Conservation (phyloP, 1,140 invertebrate genomes). For the Magallana gigas region DNA sequence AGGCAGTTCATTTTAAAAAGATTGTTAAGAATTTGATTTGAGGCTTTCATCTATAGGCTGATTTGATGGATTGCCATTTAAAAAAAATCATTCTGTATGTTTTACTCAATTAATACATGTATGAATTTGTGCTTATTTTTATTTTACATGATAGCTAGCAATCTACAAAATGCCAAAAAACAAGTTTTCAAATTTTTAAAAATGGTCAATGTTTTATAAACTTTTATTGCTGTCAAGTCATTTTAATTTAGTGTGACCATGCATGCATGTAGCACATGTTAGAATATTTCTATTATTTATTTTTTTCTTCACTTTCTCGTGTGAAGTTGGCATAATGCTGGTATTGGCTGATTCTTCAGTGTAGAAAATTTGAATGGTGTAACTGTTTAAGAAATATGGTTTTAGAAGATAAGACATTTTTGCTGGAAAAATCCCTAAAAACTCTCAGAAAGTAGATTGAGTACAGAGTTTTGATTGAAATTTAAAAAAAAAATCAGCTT, state of each 20-base stretch:
- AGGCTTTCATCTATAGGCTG: slow-evolving; percentile 7
- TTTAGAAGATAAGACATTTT: slow-evolving; percentile 20
- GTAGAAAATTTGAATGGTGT: slow-evolving; percentile 6
- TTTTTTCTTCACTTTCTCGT: neutral
- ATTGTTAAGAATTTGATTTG: slow-evolving; percentile 32
- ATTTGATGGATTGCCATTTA: slow-evolving; percentile 21
- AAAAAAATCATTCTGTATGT: slow-evolving; percentile 12
- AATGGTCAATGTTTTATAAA: neutral
- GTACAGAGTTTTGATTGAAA: neutral
- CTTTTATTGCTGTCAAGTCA: neutral
- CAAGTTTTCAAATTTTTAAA: neutral
- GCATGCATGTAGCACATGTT: neutral
- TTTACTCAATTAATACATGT: slow-evolving; percentile 1
- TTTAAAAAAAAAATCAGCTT: neutral
- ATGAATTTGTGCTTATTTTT: neutral
- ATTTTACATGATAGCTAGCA: neutral
- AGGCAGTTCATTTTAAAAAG: slow-evolving; percentile 34
- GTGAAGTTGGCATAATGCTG: neutral
- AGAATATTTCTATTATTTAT: neutral
- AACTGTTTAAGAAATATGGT: slow-evolving; percentile 17
- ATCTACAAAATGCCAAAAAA: neutral
- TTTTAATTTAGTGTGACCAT: neutral
- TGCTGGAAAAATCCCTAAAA: neutral
- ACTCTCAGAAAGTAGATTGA: neutral
- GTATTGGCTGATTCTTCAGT: neutral